Conservation (phyloP, 2,113 vertebrate genomes). For the Dromaius novaehollandiae region DNA sequence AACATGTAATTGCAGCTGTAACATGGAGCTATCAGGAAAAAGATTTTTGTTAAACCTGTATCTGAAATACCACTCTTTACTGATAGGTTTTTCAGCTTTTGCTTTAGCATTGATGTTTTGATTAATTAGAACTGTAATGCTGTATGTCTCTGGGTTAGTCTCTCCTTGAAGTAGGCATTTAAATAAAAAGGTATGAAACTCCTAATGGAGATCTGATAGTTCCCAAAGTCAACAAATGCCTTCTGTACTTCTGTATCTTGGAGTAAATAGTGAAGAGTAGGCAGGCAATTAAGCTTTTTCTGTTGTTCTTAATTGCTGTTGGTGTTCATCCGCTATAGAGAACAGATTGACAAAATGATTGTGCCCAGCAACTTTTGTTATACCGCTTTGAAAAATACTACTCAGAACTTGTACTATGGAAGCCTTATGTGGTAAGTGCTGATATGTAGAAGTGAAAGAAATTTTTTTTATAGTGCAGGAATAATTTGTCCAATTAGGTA, state of each 20-base stretch:
- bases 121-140: not conserved
- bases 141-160: not conserved
- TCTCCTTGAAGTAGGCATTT: fast-evolving
- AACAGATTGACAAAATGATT: not conserved
- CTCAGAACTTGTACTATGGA: no score
- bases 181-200: fast-evolving
- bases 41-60: not conserved
- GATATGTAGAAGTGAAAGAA: not conserved
- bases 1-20: no score
- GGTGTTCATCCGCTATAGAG: not conserved
- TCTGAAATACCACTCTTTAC: not conserved
- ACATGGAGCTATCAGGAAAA: not conserved
- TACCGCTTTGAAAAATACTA: no score
- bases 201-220: fast-evolving
- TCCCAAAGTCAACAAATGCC: not conserved
- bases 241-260: not conserved
- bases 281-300: not conserved
- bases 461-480: not conserved
- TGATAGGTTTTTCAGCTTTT: not conserved
- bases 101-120: not conserved
- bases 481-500: not conserved
- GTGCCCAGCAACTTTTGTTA: not conserved
- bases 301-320: not conserved
- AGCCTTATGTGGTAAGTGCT: not conserved
- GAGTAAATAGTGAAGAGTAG: not conserved